Conservation (phyloP, 2,888 invertebrate species). For the Eupithecia subfuscata region DNA sequence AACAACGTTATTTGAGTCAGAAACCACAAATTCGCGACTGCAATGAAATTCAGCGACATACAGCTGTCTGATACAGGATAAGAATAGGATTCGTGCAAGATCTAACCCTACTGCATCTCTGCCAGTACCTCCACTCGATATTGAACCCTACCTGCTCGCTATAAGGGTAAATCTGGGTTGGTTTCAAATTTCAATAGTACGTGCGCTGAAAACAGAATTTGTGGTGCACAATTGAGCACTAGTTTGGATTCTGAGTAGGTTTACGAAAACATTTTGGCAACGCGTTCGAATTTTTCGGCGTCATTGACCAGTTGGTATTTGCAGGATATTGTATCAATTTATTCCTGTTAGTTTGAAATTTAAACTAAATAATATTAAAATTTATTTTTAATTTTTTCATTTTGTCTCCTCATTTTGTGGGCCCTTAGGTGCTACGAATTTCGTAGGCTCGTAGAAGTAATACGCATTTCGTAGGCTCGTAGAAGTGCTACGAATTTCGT, state of each 20-base stretch:
- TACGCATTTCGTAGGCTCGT: not conserved
- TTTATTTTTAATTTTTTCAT: not conserved
- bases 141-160: not conserved
- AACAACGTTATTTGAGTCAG: constrained; percentile 10
- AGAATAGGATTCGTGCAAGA: constrained; percentile 35
- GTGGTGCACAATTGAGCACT: constrained; percentile 39
- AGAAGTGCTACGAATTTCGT: not conserved
- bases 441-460: not conserved
- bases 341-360: not conserved
- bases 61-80: constrained; percentile 39
- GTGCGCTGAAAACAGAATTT: constrained; percentile 44
- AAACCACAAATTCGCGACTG: constrained; percentile 33
- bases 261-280: constrained; percentile 45
- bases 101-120: constrained; percentile 21
- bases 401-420: not conserved
- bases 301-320: constrained; percentile 12
- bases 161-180: constrained; percentile 7
- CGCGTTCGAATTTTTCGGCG: constrained; percentile 12
- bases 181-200: constrained; percentile 40
- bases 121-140: constrained; percentile 14
- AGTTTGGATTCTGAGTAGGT: constrained; percentile 38
- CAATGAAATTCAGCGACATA: constrained; percentile 41
- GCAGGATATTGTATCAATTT: not conserved
- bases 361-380: not conserved
- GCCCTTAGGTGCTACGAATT: not conserved